Evolutionary conservation across 2,888 invertebrate genomes (phyloP), one percentile per base, ranked within the genome.

Genomic region (Allolobophora icterica): DNA sequence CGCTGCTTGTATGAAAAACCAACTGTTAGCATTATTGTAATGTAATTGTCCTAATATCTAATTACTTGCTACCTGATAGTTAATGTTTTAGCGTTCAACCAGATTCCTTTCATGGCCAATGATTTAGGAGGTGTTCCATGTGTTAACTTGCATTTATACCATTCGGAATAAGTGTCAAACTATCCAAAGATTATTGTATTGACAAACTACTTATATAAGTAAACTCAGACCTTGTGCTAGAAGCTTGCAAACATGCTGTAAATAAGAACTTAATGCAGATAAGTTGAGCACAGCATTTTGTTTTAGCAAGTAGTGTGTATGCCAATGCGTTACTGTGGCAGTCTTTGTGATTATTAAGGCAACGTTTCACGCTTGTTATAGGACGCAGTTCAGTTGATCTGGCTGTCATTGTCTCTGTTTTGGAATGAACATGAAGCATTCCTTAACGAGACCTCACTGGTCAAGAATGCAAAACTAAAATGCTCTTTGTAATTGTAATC

Each of bases 61-160:
- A 52, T 52, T 13, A 52, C 42, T 52, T 52, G 52, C 17, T 71
- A n/a, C 30, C n/a, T 71, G 71, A 71, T 71, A 71, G 71, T 1
- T 71, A 13, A 71, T 71, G 71, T n/a, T 71, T 71, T n/a, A 13
- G n/a, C 71, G 71, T 71, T 71, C 71, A 71, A n/a, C 30, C 71
- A 71, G 71, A 30, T 71, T 15, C 71, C n/a, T 71, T 24, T 58
- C 24, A n/a, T n/a, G n/a, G 71, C n/a, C 71, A 71, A 71, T 71
- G 71, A 71, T 71, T n/a, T 30, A n/a, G n/a, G n/a, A 71, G n/a
- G 30, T 11, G 71, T 71, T 71, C n/a, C 71, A 17, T 71, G 6
- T n/a, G 71, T 71, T 71, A n/a, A n/a, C 71, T n/a, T 71, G 71
- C 13, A 71, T 71, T 71, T 71, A 71, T 52, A n/a, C 71, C 71